These are phyloP conservation scores for Bombyx mandarina DNA, from an alignment of 1,140 invertebrate species.

Conservation along the genomic window DNA sequence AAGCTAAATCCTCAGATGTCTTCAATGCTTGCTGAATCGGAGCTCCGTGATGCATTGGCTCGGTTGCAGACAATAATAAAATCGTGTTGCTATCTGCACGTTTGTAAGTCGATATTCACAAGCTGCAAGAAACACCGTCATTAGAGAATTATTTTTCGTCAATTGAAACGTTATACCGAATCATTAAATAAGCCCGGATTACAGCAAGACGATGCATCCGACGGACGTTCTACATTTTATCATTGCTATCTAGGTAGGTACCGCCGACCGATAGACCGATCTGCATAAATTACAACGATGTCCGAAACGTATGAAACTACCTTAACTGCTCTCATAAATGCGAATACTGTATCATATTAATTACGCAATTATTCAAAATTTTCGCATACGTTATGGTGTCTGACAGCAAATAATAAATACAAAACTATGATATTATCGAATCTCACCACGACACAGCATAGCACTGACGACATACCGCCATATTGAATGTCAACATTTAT, in stretches of 20 bases:
- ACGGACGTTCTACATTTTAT: slow-evolving; percentile 53
- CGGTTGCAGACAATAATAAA: slow-evolving; percentile 30
- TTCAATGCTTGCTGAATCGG: slow-evolving; percentile 90
- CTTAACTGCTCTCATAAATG: slow-evolving; percentile 17
- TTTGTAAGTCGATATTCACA: slow-evolving; percentile 82
- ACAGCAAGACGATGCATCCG: slow-evolving; percentile 30
- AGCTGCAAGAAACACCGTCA: slow-evolving; percentile 74
- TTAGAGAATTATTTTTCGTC: slow-evolving; percentile 14
- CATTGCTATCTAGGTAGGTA: slow-evolving; percentile 54
- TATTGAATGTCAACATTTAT: slow-evolving; percentile 77
- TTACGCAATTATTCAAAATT: slow-evolving; percentile 17
- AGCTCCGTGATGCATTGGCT: slow-evolving; percentile 72
- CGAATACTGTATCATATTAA: slow-evolving; percentile 20
- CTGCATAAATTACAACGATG: slow-evolving; percentile 51
- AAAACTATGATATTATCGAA: slow-evolving; percentile 51
- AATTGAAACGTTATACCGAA: slow-evolving; percentile 10
- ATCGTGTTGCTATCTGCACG: slow-evolving; percentile 71
- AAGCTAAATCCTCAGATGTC: slow-evolving; percentile 88
- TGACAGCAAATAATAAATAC: slow-evolving; percentile 21
- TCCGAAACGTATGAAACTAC: slow-evolving; percentile 17
- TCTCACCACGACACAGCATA: slow-evolving; percentile 90
- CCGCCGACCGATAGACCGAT: slow-evolving; percentile 44
- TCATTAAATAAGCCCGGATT: slow-evolving; percentile 21
- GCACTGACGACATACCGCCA: slow-evolving; percentile 95
- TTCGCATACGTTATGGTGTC: neutral